Base-by-base conservation (phyloP, 2,888 invertebrate species). In the Sarcophaga caerulescens region DNA sequence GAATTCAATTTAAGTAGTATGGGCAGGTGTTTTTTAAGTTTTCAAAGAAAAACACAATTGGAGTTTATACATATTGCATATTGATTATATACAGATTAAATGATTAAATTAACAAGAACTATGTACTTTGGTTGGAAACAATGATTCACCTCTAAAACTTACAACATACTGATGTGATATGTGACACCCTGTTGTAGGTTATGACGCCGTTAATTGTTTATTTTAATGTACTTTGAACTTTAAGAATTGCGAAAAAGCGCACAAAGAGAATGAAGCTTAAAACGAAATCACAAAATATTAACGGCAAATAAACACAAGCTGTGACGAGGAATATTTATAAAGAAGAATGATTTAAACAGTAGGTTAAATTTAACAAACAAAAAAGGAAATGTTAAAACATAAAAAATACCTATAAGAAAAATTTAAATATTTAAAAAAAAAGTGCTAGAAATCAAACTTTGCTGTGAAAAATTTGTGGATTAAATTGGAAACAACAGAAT, bases 261-360 rank as follows among this genome's bases (percentile, higher is more conserved):
- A 79, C 47, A 74, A 68, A 35, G 73, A 68, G 73, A 73, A 60
- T 45, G 23, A 35, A 25, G 23, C 45, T 35, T 66, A 73, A 81
- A 68, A 66, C 2, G 25, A 73, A 81, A 68, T 69, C 62, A 68
- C 35, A 69, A 60, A 80, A 71, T 35, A 62, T 71, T 69, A 75
- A 81, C 63, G 63, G 70, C 69, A 68, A 74, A 70, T 71, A 79
- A 71, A 79, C 71, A 79, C 79, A 71, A 79, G 65, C 62, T 35
- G 25, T 35, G 35, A 65, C 17, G 21, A 60, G 14, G 17, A 69
- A 62, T 47, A 78, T 60, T 71, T 60, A 59, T 17, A 52, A 57
- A 57, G 14, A 23, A 25, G 6, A 11, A 11, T 45, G 17, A 45
- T 68, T 68, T 68, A 5, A 35, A 19, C 59, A 44, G 45, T 11